phyloP scores from a whole-genome alignment of 1,140 invertebrate species.

The Ceratina calcarata region DNA sequence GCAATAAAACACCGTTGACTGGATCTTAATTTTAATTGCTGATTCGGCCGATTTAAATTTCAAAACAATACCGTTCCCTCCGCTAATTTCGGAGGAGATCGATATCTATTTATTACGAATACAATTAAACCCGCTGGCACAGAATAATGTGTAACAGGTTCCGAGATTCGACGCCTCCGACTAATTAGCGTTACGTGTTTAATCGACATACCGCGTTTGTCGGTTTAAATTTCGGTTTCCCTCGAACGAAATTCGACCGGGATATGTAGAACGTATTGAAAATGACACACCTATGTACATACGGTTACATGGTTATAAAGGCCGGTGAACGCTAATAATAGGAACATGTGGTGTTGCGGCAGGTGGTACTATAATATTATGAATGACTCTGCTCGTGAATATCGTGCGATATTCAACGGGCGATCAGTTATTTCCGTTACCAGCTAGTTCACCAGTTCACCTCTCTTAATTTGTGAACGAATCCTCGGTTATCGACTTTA shows the following conservation, averaged over 20 bases:
- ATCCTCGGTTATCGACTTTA: no score
- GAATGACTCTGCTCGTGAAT: constrained; percentile 50
- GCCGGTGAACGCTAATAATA: constrained; percentile 53
- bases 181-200: no score
- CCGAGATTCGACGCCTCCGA: no score
- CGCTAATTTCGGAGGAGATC: neutral
- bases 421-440: constrained; percentile 38
- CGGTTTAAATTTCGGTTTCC: no score
- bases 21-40: constrained; percentile 29
- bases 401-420: constrained; percentile 39
- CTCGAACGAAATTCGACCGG: neutral
- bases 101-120: neutral
- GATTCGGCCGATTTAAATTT: constrained; percentile 23
- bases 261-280: neutral
- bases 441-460: neutral
- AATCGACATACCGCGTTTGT: no score
- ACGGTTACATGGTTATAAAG: constrained; percentile 6
- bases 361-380: constrained; percentile 56
- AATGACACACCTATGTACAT: neutral
- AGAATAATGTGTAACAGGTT: neutral
- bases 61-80: neutral
- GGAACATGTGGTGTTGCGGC: constrained; percentile 55
- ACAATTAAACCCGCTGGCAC: neutral
- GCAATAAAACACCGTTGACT: neutral
- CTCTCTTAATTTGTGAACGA: no score